Conservation (phyloP, 2,113 vertebrate genomes). For the Desmodus rotundus region DNA sequence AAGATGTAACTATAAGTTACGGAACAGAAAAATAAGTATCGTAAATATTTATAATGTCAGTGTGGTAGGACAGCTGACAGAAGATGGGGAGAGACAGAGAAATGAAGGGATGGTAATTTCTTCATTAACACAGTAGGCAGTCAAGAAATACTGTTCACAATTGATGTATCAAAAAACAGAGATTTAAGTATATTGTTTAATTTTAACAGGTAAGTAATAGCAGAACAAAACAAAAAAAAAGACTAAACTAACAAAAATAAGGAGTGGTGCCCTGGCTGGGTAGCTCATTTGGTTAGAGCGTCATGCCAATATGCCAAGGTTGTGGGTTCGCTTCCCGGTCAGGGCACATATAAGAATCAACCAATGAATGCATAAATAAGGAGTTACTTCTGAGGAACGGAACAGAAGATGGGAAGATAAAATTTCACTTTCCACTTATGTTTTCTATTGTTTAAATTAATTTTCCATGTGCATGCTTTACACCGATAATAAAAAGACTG, state of each 20-base stretch:
- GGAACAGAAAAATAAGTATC: background rate
- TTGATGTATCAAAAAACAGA: background rate
- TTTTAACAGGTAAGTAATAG: constrained; percentile 20
- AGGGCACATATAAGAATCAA: too few species aligned
- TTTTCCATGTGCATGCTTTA: background rate
- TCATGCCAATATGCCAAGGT: too few species aligned
- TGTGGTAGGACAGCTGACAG: background rate
- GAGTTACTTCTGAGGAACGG: background rate
- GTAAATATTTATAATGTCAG: background rate
- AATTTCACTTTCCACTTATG: background rate
- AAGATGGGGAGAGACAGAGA: background rate
- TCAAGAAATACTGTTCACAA: background rate
- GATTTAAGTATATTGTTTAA: background rate
- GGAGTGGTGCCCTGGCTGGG: too few species aligned
- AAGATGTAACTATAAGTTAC: constrained; percentile 11
- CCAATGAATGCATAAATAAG: too few species aligned
- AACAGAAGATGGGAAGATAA: background rate
- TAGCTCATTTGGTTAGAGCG: too few species aligned
- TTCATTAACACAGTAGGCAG: background rate
- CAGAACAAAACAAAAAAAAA: background rate
- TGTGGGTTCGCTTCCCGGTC: too few species aligned
- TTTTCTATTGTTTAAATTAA: background rate
- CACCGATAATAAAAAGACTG: background rate
- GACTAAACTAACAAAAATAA: background rate
- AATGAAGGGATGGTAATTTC: background rate